Evolutionary conservation across 2,888 invertebrate species (phyloP), one percentile per base, ranked within the genome.

Genomic region (Neoitamus cyanurus): DNA sequence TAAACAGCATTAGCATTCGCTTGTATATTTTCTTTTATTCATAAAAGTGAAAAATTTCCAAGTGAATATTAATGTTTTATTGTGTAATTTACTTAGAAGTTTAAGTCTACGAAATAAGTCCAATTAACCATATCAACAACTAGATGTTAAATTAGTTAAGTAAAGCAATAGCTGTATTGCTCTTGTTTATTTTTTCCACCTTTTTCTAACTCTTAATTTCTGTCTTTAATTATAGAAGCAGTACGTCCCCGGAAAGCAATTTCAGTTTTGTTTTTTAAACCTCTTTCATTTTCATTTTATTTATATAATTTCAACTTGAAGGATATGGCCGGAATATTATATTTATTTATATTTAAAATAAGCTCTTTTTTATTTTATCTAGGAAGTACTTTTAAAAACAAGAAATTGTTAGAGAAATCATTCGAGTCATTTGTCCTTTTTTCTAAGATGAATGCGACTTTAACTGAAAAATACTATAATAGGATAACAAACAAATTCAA

Each of bases 361-460:
- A 36, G 31, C 6, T 73, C n/a, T 72, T 72, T 31, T 31, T 25
- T 31, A 30, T 25, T 70, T 70, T 34, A 31, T n/a, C 31, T 70
- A 70, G 34, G 15, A 70, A 70, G 13, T 70, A 70, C 13, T 1
- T 58, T 20, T 58, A 58, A 58, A 78, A 72, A 70, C 37, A 77
- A 70, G 69, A 46, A 84, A 70, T 70, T 83, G 30, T 42, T 78
- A 58, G 37, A 15, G 78, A 69, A 69, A 75, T 46, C 3, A 73
- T 70, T 28, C 37, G 75, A 83, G 75, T 88, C 88, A 89, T 89
- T 89, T 89, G 89, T 89, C 89, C 88, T 89, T 88, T 89, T 89
- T 89, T 88, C 89, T 87, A 87, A 87, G 85, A 30, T 80, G 48
- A 83, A 69, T n/a, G 31, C 48, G 48, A 78, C 46, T 46, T 68